These are phyloP conservation scores for Oncorhynchus gorbuscha DNA, from an alignment of 2,113 vertebrate genomes.

Conservation along the genomic window DNA sequence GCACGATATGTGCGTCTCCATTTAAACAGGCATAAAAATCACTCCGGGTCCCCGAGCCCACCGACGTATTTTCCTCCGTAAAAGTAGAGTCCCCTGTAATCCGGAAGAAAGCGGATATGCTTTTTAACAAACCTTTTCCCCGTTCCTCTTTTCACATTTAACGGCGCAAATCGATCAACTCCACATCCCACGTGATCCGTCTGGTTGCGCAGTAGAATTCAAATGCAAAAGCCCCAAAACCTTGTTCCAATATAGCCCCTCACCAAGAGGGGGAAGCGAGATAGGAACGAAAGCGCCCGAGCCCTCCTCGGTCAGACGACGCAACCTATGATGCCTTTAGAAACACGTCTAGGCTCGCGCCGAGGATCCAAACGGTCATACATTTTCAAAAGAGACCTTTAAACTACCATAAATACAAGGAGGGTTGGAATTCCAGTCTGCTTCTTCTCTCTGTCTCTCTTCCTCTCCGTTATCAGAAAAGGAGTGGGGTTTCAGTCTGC, in stretches of 20 bases:
- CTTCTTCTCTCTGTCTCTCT: neutral
- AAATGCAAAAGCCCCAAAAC: slow-evolving; percentile 55
- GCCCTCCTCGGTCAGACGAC: slow-evolving; percentile 66
- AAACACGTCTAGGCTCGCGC: slow-evolving; percentile 68
- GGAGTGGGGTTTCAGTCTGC: slow-evolving; percentile 41
- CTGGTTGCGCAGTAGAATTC: slow-evolving; percentile 74
- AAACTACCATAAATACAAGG: slow-evolving; percentile 53
- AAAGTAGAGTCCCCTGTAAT: slow-evolving; percentile 26
- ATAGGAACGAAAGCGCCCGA: slow-evolving; percentile 55
- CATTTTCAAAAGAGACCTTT: slow-evolving; percentile 64
- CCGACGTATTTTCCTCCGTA: slow-evolving; percentile 17
- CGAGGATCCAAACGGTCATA: slow-evolving; percentile 79
- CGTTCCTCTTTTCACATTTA: slow-evolving; percentile 60
- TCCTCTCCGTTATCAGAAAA: slow-evolving; percentile 44
- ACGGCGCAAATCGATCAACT: slow-evolving; percentile 77
- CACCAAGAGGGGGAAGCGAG: slow-evolving; percentile 57
- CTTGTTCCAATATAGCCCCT: slow-evolving; percentile 60
- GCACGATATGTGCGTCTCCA: slow-evolving; percentile 88
- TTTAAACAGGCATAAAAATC: slow-evolving; percentile 19
- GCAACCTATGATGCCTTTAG: slow-evolving; percentile 67
- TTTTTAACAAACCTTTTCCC: slow-evolving; percentile 10
- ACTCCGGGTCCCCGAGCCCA: slow-evolving; percentile 46
- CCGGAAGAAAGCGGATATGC: slow-evolving; percentile 16
- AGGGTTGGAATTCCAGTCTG: slow-evolving; percentile 1
- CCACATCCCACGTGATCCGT: slow-evolving; percentile 75